phyloP scores from a whole-genome alignment of 92 coral and sea anemone genomes.

The Bergia sp. region DNA sequence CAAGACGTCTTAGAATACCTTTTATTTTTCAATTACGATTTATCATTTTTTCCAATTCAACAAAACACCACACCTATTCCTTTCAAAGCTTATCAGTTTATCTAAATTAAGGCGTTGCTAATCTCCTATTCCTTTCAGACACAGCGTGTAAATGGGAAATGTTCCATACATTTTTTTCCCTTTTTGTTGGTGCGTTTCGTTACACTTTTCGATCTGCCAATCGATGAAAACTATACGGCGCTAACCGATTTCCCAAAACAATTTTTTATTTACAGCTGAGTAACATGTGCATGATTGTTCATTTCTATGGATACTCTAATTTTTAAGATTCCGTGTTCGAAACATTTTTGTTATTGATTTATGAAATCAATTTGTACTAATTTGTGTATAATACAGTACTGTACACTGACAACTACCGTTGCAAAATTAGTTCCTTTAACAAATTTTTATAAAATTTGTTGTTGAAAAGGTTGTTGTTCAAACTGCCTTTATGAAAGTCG shows the following conservation, averaged over 20 bases:
- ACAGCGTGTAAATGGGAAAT: background rate
- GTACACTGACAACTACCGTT: too few species aligned
- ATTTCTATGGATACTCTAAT: background rate
- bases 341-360: too few species aligned
- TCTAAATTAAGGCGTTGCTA: background rate
- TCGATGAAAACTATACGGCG: too few species aligned
- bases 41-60: background rate
- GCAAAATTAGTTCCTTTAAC: too few species aligned
- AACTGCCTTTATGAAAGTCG: too few species aligned
- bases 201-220: too few species aligned
- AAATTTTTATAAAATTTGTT: too few species aligned
- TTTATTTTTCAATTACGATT: background rate
- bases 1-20: background rate
- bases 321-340: background rate
- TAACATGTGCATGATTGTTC: background rate
- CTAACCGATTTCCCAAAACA: background rate
- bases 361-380: too few species aligned
- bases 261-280: background rate
- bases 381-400: too few species aligned
- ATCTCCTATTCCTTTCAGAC: background rate
- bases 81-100: background rate
- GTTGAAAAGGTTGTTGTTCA: too few species aligned
- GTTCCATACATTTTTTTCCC: background rate
- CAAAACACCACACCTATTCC: constrained; percentile 2
- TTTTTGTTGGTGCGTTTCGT: background rate